These are phyloP conservation scores for Ochropacha duplaris DNA, from an alignment of 2,888 invertebrate genomes.

Conservation along the genomic window DNA sequence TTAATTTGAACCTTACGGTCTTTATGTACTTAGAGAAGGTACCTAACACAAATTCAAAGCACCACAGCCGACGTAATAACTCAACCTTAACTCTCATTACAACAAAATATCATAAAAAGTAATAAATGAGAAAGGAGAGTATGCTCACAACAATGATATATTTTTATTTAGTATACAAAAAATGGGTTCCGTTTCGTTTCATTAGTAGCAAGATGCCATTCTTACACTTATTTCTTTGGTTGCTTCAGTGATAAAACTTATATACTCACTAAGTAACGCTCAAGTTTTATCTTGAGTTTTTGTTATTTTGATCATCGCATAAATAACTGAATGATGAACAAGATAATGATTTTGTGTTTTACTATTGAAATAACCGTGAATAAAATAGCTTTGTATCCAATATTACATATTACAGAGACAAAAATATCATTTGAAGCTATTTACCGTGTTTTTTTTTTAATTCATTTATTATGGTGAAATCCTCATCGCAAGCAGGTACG, in stretches of 20 bases:
- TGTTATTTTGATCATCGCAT: background rate
- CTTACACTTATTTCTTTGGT: background rate
- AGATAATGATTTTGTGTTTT: no score
- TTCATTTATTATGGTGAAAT: slow-evolving; percentile 5
- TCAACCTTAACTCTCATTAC: background rate
- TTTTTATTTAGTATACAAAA: slow-evolving; percentile 47
- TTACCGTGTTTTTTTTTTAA: slow-evolving; percentile 6
- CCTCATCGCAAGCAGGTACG: slow-evolving; percentile 27
- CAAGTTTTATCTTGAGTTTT: background rate
- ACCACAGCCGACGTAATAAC: background rate
- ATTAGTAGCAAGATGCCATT: slow-evolving; percentile 25
- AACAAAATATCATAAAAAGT: background rate
- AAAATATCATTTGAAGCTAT: no score
- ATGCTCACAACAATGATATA: slow-evolving; percentile 26
- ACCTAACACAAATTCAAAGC: background rate
- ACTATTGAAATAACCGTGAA: no score
- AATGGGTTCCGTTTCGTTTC: slow-evolving; percentile 43
- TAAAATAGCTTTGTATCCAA: no score
- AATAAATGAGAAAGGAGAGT: slow-evolving; percentile 1
- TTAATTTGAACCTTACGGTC: no score
- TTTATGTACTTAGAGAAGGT: background rate
- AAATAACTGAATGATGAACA: no score
- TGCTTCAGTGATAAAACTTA: background rate
- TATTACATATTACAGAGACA: no score
- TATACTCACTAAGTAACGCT: background rate